A percentile compares a stretch with the other conserved stretches of the same genome.
phyloP scores from a whole-genome alignment of 2,888 invertebrate species.

The Pollenia labialis region DNA sequence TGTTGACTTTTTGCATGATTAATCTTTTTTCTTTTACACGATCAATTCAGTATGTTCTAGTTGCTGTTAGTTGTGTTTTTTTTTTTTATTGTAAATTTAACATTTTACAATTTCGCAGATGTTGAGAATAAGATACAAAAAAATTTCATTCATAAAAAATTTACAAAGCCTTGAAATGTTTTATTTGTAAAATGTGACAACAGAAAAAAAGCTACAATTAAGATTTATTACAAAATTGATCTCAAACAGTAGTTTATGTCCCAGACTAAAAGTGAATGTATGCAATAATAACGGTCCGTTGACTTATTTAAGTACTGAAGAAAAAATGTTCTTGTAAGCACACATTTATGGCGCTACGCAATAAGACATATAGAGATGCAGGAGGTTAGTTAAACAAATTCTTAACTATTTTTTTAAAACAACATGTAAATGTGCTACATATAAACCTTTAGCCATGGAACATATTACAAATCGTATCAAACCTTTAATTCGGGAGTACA shows the following conservation, averaged over 20 bases:
- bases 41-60: slow-evolving; percentile 5
- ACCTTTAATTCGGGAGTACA: too few relatives aligned
- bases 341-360: background rate
- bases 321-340: too few relatives aligned
- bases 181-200: slow-evolving; percentile 42
- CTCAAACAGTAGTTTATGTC: slow-evolving; percentile 33
- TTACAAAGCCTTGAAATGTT: slow-evolving; percentile 52
- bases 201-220: slow-evolving; percentile 27
- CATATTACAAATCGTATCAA: too few relatives aligned
- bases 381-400: too few relatives aligned
- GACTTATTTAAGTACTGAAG: background rate
- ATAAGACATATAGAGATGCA: too few relatives aligned
- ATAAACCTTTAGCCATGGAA: too few relatives aligned
- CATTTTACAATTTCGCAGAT: slow-evolving; percentile 23
- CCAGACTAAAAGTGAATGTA: background rate
- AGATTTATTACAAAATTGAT: slow-evolving; percentile 46
- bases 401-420: too few relatives aligned
- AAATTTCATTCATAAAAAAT: slow-evolving; percentile 54
- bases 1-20: slow-evolving; percentile 49
- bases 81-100: background rate
- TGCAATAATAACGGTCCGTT: background rate
- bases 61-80: slow-evolving; percentile 4
- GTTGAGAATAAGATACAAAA: background rate
- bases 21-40: slow-evolving; percentile 33
- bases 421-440: too few relatives aligned